Percentiles rank a stretch among this genome's conserved stretches.
These are phyloP conservation scores for Chrysolina americana DNA, from an alignment of 2,888 invertebrate genomes.

Conservation along the genomic window DNA sequence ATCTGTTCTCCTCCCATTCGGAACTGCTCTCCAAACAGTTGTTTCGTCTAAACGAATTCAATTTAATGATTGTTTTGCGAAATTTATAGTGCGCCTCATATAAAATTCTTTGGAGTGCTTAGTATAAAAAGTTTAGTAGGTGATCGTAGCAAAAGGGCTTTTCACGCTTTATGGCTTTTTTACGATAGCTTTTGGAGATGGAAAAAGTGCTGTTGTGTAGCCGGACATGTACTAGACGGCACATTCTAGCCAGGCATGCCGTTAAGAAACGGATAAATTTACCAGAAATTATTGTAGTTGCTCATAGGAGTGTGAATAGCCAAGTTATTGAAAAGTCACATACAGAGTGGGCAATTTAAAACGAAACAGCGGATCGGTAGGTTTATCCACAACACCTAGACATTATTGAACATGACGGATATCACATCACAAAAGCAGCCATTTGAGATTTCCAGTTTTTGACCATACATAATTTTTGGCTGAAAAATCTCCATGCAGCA, in stretches of 20 bases:
- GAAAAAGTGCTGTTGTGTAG: conserved; percentile 11
- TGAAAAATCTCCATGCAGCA: too few species aligned
- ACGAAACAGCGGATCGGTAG: too few species aligned
- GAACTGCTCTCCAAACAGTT: conserved; percentile 43
- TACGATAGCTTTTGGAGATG: conserved; percentile 3
- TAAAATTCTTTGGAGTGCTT: conserved; percentile 41
- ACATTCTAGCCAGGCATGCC: not conserved
- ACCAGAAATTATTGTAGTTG: too few species aligned
- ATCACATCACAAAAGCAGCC: too few species aligned
- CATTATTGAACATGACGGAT: too few species aligned
- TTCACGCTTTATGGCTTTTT: conserved; percentile 14
- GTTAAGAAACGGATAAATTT: too few species aligned
- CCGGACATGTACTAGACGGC: not conserved
- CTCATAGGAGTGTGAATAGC: too few species aligned
- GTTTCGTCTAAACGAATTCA: conserved; percentile 39
- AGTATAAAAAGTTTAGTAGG: conserved; percentile 36
- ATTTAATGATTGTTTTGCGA: conserved; percentile 46
- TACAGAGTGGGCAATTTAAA: too few species aligned
- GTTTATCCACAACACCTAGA: too few species aligned
- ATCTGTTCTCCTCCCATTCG: conserved; percentile 36
- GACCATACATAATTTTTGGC: too few species aligned
- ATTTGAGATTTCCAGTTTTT: too few species aligned
- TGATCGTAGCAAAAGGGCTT: conserved; percentile 25
- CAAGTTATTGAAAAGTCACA: too few species aligned
- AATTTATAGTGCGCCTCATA: conserved; percentile 39